These are phyloP conservation scores for Odontothrips loti DNA, from an alignment of 2,888 invertebrate species.

Conservation along the genomic window DNA sequence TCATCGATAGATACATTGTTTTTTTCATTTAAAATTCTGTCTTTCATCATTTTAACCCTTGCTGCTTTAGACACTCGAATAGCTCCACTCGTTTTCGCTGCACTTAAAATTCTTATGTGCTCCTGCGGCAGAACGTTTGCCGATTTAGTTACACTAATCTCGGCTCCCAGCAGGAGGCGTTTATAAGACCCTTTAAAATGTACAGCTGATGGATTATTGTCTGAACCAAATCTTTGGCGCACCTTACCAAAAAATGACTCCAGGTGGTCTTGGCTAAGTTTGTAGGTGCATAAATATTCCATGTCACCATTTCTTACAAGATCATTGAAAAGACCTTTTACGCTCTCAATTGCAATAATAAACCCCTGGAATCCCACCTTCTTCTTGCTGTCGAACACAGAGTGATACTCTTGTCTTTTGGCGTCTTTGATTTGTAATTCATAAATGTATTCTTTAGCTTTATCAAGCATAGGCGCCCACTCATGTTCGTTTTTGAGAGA, in stretches of 20 bases:
- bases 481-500: neutral
- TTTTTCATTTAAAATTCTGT: no score
- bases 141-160: neutral
- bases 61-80: no score
- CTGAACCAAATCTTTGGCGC: neutral
- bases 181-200: neutral
- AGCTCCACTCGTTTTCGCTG: no score
- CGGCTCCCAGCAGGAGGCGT: neutral
- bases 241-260: neutral
- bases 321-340: neutral
- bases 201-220: neutral
- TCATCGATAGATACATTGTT: no score
- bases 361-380: neutral
- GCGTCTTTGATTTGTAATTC: neutral
- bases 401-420: neutral
- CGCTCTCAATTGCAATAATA: neutral
- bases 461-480: neutral
- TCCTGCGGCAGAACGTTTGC: neutral
- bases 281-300: neutral
- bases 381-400: neutral
- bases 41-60: no score
- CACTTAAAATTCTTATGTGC: no score
- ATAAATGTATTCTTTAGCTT: neutral
- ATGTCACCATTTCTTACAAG: neutral
- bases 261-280: neutral